Conservation (phyloP, 2,797 vertebrate genomes). For the Melanotaenia boesemani region DNA sequence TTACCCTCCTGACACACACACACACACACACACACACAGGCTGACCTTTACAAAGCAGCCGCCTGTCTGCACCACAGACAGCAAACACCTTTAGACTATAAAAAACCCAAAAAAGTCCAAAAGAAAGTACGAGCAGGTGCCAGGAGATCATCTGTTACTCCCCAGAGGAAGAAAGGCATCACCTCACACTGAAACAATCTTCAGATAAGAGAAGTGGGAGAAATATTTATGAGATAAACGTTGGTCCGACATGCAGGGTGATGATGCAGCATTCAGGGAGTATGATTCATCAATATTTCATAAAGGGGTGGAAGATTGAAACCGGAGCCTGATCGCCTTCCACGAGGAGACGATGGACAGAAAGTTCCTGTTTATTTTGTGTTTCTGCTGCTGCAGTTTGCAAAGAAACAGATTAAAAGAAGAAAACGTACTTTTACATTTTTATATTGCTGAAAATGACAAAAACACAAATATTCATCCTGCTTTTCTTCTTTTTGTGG, state of each 20-base stretch:
- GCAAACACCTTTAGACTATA: neutral
- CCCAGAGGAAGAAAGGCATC: too few species aligned
- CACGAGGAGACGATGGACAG: neutral
- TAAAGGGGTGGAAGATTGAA: slow-evolving; percentile 20
- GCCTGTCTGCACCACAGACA: too few species aligned
- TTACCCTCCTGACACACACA: slow-evolving; percentile 47
- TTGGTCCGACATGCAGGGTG: too few species aligned
- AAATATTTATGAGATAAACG: neutral
- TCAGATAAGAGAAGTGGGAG: neutral
- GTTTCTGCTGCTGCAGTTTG: too few species aligned
- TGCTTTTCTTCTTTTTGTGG: too few species aligned
- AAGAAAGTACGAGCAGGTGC: too few species aligned
- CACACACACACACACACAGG: neutral
- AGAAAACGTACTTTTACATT: too few species aligned
- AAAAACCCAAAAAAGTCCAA: neutral
- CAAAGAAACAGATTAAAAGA: too few species aligned
- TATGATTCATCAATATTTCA: slow-evolving; percentile 45
- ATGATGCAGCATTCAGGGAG: neutral
- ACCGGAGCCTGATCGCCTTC: slow-evolving; percentile 19
- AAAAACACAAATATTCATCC: too few species aligned
- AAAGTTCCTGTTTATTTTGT: too few species aligned
- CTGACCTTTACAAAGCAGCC: slow-evolving; percentile 33
- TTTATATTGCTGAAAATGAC: too few species aligned
- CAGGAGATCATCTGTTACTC: too few species aligned
- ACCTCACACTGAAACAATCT: neutral